phyloP scores from a whole-genome alignment of 2,888 invertebrate genomes.

The Ischnura elegans region DNA sequence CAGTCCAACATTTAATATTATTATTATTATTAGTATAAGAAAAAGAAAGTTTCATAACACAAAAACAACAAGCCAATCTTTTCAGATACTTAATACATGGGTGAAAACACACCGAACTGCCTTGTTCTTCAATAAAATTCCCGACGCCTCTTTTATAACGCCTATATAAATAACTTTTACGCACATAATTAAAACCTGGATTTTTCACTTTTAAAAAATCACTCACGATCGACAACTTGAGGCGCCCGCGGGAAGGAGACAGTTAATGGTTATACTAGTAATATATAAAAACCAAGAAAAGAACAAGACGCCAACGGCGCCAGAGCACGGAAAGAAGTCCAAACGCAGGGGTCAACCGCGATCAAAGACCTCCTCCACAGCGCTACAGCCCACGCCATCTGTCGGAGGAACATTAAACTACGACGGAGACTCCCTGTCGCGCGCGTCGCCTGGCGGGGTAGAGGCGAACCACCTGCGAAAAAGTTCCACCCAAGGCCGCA shows the following conservation, averaged over 20 bases:
- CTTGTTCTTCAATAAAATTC: no score
- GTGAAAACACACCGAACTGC: no score
- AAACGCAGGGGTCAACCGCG: not conserved
- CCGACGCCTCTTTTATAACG: not conserved
- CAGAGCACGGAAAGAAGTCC: not conserved
- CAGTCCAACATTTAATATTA: no score
- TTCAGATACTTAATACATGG: no score
- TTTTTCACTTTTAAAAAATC: not conserved
- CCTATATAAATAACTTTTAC: not conserved
- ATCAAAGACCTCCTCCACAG: constrained; percentile 25
- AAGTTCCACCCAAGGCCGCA: constrained; percentile 53
- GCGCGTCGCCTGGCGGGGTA: constrained; percentile 15
- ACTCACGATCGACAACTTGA: not conserved
- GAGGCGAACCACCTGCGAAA: constrained; percentile 44
- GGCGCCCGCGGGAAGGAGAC: not conserved
- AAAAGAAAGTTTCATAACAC: no score
- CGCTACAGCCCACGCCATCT: constrained; percentile 44
- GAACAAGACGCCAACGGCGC: constrained; percentile 8
- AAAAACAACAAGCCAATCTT: no score
- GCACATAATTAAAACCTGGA: not conserved
- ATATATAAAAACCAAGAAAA: not conserved
- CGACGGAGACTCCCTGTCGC: not conserved
- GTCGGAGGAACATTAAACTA: constrained; percentile 6
- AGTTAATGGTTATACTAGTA: not conserved
- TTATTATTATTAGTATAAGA: no score